phyloP scores from a whole-genome alignment of 37 sponge, comb jelly and placozoan species.

The Geodia barretti region DNA sequence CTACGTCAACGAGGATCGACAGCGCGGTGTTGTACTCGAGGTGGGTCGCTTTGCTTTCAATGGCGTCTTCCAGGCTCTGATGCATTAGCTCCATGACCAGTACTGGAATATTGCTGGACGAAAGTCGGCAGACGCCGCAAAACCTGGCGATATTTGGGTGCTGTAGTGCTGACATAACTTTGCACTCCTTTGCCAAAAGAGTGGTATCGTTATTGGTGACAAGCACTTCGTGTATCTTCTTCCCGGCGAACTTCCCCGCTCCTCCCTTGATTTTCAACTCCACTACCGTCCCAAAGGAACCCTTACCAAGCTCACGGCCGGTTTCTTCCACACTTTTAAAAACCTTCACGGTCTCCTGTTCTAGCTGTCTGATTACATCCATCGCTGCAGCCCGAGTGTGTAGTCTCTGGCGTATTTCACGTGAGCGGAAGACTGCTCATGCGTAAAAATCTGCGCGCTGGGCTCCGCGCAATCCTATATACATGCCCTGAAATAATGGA shows the following conservation, averaged over 20 bases:
- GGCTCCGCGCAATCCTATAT: too few relatives aligned
- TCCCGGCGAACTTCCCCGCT: background rate
- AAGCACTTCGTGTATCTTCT: background rate
- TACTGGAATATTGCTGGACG: background rate
- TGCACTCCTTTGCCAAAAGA: background rate
- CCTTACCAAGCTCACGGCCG: background rate
- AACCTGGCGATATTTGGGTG: background rate
- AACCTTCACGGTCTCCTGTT: background rate
- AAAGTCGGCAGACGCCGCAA: background rate
- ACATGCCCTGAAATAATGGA: too few relatives aligned
- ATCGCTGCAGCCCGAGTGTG: too few relatives aligned
- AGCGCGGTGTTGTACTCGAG: background rate
- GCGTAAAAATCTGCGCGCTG: too few relatives aligned
- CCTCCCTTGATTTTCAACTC: background rate
- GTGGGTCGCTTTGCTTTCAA: background rate
- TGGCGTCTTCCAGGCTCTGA: background rate
- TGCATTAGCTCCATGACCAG: background rate
- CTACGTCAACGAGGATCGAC: slow-evolving; percentile 28
- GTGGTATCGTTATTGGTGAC: background rate
- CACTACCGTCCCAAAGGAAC: background rate
- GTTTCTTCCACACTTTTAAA: background rate
- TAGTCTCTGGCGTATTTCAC: too few relatives aligned
- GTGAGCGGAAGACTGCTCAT: too few relatives aligned
- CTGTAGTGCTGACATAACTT: background rate
- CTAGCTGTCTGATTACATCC: background rate